phyloP scores from a whole-genome alignment of 2,888 invertebrate genomes.

The Sycophila texana region DNA sequence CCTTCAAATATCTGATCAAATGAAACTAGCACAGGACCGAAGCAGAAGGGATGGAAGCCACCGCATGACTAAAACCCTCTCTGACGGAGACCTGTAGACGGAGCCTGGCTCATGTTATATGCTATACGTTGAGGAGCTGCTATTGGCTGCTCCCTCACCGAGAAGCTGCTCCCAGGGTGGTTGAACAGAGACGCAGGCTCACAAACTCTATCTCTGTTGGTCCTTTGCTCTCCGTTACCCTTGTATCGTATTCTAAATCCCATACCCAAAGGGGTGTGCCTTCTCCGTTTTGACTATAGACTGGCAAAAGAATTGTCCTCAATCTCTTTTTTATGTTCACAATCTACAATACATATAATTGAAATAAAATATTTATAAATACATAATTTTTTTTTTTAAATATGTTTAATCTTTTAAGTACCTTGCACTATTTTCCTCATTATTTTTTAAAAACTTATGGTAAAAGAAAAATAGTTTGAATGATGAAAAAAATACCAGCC shows the following conservation, averaged over 20 bases:
- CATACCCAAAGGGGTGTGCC: conserved; percentile 63
- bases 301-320: conserved; percentile 64
- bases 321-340: neutral
- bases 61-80: conserved; percentile 61
- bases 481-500: conserved; percentile 55
- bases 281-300: conserved; percentile 53
- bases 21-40: conserved; percentile 21
- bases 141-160: conserved; percentile 64
- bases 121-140: conserved; percentile 64
- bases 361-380: conserved; percentile 9
- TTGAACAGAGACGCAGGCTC: conserved; percentile 62
- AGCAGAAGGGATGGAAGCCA: conserved; percentile 50
- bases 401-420: conserved; percentile 11
- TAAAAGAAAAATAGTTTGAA: neutral
- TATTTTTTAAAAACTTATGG: conserved; percentile 18
- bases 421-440: conserved; percentile 3
- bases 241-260: conserved; percentile 65
- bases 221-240: conserved; percentile 62
- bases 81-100: conserved; percentile 55
- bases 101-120: conserved; percentile 29
- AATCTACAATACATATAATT: conserved; percentile 6
- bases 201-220: conserved; percentile 61
- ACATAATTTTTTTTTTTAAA: neutral
- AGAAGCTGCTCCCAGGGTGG: conserved; percentile 64
- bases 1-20: conserved; percentile 27